phyloP scores from a whole-genome alignment of 2,888 invertebrate genomes.

The Frankliniella fusca region DNA sequence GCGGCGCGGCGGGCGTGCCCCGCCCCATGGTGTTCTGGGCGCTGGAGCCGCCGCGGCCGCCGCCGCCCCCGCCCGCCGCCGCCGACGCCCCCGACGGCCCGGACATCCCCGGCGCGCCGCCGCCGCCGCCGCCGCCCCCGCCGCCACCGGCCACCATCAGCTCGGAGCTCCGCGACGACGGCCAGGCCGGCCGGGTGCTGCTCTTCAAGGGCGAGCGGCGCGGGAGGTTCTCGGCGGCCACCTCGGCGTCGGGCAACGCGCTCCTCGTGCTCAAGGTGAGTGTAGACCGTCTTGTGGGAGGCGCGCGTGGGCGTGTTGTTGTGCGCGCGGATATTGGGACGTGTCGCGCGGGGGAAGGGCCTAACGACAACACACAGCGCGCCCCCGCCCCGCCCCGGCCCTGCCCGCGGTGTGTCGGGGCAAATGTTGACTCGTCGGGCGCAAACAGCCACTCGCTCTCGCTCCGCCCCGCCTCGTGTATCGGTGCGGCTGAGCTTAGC shows the following conservation, averaged over 20 bases:
- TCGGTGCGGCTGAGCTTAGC: neutral
- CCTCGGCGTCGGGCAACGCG: neutral
- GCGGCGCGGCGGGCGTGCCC: conserved; percentile 1
- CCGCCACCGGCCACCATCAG: neutral
- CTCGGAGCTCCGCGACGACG: conserved; percentile 2
- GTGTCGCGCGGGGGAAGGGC: neutral
- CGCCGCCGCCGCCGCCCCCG: conserved; percentile 2
- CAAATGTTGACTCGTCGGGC: conserved; percentile 11
- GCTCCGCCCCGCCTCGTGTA: neutral
- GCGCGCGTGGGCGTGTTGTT: neutral
- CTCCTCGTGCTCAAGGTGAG: conserved; percentile 14
- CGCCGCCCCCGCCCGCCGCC: neutral
- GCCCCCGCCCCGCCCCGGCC: neutral
- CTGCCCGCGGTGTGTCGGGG: neutral
- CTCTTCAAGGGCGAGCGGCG: neutral
- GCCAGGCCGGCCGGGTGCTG: neutral
- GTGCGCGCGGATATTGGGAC: neutral
- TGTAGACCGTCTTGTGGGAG: neutral
- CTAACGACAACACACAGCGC: too few species aligned
- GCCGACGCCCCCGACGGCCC: conserved; percentile 13
- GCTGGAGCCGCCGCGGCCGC: neutral
- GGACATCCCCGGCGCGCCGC: conserved; percentile 17
- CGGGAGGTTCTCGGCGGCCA: neutral
- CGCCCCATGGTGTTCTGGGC: conserved; percentile 22
- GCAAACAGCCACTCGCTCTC: neutral